Conservation (phyloP, 2,797 vertebrate species). For the Poeciliopsis turneri region DNA sequence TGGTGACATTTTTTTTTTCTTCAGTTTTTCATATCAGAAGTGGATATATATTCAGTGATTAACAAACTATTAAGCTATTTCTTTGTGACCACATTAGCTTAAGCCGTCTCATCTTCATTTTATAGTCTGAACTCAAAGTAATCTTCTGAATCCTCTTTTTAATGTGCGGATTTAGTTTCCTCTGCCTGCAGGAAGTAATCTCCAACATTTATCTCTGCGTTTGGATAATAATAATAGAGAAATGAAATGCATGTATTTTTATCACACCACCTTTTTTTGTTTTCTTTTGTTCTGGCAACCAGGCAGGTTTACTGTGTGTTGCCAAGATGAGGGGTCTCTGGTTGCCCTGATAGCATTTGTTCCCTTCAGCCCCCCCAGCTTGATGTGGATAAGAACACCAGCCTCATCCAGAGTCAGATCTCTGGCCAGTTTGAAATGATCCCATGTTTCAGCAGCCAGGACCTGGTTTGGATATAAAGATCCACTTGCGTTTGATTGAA, state of each 20-base stretch:
- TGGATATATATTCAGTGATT: neutral
- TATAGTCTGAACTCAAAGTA: neutral
- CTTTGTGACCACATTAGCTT: neutral
- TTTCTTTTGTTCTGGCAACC: constrained; percentile 28
- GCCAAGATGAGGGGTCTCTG: constrained; percentile 68
- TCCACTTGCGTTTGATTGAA: constrained; percentile 42
- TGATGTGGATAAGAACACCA: constrained; percentile 58
- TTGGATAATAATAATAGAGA: neutral
- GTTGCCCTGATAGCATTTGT: constrained; percentile 67
- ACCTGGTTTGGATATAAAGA: constrained; percentile 58
- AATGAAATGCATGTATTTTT: neutral
- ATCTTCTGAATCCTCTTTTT: neutral
- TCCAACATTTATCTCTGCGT: neutral
- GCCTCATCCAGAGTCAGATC: constrained; percentile 70
- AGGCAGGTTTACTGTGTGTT: constrained; percentile 47
- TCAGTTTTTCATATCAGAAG: neutral
- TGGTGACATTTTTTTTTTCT: no score
- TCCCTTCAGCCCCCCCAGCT: constrained; percentile 58
- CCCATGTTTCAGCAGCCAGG: constrained; percentile 60
- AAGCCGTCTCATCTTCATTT: neutral
- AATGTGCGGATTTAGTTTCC: neutral
- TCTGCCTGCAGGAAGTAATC: neutral
- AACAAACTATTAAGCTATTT: neutral
- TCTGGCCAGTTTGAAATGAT: constrained; percentile 59
- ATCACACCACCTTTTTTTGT: neutral